Evolutionary conservation across 30 jellyfish, hydroid and myxozoan genomes (phyloP), one percentile per base, ranked within the genome.

Genomic region (Mastigias papua): DNA sequence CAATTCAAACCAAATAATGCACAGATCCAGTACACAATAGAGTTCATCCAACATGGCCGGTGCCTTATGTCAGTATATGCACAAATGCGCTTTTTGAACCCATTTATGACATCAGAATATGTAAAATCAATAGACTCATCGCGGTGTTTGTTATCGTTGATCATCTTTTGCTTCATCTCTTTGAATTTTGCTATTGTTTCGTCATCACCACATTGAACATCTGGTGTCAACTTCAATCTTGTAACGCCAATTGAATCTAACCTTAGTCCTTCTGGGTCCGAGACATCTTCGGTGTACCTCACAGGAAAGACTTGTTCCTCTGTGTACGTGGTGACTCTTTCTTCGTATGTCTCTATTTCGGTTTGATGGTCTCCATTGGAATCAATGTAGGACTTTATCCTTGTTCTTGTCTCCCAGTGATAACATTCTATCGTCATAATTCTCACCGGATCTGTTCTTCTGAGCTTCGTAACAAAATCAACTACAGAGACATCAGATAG

Each of bases 321-420:
- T 0, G 80, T 72, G 80, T 81, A 69, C 33, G 97, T 89, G 0
- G 31, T 58, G 16, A 89, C 93, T 31, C 11, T 71, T 58, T 69
- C 92, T 33, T 69, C 81, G 60, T 69, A 80, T 17, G 97, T 78
- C 51, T 88, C 97, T 1, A 27, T 50, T 17, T 84, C 35, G 17
- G 77, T 31, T 30, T 78, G 88, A 1, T 15, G 26, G 92, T 78
- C 69, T 19, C 97, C 97, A 50, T 79, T 48, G 1, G 92, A 57
- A 48, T 78, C 97, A 0, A 89, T 88, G 84, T 78, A 80, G 72
- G 10, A 51, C 25, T 78, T 93, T 25, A 81, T 50, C 27, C 86
- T 28, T 23, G 89, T 72, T 26, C 93, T 32, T 32, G 89, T 79
- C 58, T 80, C 97, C 91, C 58, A 33, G 67, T 89, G 97, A 34